These are phyloP conservation scores for Punctoribates punctum DNA, from an alignment of 2,888 invertebrate species.

Conservation along the genomic window DNA sequence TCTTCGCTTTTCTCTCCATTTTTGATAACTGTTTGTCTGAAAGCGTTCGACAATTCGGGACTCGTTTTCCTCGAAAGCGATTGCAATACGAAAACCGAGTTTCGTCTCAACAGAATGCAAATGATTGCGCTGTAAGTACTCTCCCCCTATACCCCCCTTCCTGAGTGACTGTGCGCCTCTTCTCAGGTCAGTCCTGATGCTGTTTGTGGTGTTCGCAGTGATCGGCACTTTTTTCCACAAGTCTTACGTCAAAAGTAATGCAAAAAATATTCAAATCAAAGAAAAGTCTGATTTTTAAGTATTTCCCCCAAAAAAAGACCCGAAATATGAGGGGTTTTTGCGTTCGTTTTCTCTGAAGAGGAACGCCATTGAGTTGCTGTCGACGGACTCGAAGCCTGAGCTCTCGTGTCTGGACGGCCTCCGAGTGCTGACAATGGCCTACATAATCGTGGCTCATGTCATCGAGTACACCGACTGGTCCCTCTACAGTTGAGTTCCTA, in stretches of 20 bases:
- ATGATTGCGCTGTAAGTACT: slow-evolving; percentile 1
- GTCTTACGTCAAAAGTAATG: background rate
- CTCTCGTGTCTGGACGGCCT: slow-evolving; percentile 44
- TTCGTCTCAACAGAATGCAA: background rate
- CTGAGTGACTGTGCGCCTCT: too few relatives aligned
- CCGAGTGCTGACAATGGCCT: slow-evolving; percentile 43
- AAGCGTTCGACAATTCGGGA: background rate
- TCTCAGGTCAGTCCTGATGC: background rate
- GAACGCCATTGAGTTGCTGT: background rate
- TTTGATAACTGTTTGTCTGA: background rate
- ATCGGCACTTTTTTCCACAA: background rate
- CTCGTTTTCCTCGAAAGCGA: background rate
- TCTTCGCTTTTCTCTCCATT: background rate
- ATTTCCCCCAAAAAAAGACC: background rate
- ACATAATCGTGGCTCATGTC: slow-evolving; percentile 44
- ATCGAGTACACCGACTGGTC: slow-evolving; percentile 28
- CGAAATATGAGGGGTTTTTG: background rate
- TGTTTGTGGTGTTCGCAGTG: background rate
- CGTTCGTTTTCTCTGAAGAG: background rate
- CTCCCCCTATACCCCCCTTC: background rate
- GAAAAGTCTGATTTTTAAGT: background rate
- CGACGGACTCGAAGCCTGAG: background rate
- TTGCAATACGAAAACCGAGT: background rate
- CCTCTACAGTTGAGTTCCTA: background rate
- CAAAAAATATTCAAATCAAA: background rate